Base-by-base conservation (phyloP, 2,797 vertebrate species). In the Tympanoctomys barrerae region DNA sequence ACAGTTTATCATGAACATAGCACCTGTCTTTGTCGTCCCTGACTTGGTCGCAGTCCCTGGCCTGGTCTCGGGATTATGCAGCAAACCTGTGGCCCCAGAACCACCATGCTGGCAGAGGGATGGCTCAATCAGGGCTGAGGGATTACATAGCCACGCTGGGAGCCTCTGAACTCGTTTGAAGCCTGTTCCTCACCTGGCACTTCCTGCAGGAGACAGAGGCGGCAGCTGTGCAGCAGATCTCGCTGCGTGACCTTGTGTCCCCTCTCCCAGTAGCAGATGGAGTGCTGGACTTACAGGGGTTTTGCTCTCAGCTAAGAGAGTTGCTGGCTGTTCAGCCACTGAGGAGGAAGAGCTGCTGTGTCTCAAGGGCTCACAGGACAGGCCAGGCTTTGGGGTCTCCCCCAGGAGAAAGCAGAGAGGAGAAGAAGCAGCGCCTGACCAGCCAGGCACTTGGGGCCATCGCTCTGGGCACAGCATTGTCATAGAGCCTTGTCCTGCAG, bases 331-430 rank as follows among this genome's bases (percentile, higher is more conserved):
- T 64, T 54, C 52, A 97, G 75, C 9, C 28, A 62, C 39, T 1
- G 8, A 28, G 92, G 19, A 46, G 24, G 39, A 54, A 19, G 57
- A 78, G n/a, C n/a, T 1, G 8, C 7, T 0, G 7, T 24, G 4
- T 21, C 39, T 21, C 1, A 33, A 12, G 62, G 39, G 5, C 0
- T 8, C 28, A 22, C 4, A 22, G 26, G 46, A 87, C 70, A 6
- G 36, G 22, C 46, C 81, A 75, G 39, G 39, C 36, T 93, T 81
- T 87, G 42, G 94, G 89, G 95, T 78, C 66, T 57, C 83, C 49
- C 57, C 0, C 19, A 68, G 39, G 59, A n/a, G 54, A 71, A 21
- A 26, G 54, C 3, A 13, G 54, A 54, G 14, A 7, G 19, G 18
- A 12, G 73, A 80, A 10, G 66, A 64, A 14, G 70, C 21, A 14